A percentile compares a stretch with the other conserved stretches of the same genome.
phyloP scores from a whole-genome alignment of 2,113 vertebrate genomes.

The Pluvianellus socialis region DNA sequence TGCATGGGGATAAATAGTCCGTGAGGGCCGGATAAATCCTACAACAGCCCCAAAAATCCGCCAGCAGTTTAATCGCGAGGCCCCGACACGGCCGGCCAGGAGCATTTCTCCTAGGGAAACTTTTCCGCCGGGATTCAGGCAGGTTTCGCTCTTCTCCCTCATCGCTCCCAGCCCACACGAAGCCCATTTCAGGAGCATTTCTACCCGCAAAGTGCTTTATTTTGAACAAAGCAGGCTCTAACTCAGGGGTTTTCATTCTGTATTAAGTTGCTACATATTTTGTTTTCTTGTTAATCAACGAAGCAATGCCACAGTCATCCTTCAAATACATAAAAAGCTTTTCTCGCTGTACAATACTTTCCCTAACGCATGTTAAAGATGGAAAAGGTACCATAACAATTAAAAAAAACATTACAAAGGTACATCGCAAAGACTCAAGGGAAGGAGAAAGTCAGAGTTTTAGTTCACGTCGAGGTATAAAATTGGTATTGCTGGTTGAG shows the following conservation, averaged over 20 bases:
- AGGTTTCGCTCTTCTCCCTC: not conserved
- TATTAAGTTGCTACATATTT: not conserved
- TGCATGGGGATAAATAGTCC: accelerated
- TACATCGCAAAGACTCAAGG: not conserved
- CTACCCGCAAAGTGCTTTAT: not conserved
- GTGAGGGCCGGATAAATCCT: not conserved
- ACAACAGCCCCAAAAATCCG: accelerated
- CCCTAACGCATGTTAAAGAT: not conserved
- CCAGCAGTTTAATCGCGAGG: accelerated
- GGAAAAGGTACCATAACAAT: slow-evolving; percentile 30
- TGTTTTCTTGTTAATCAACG: not conserved
- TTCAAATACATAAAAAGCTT: not conserved
- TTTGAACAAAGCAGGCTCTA: not conserved
- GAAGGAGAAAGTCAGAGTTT: not conserved
- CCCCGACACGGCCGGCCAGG: not conserved
- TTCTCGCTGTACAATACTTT: not conserved
- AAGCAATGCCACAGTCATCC: not conserved
- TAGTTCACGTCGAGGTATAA: slow-evolving; percentile 40
- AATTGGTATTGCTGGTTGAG: slow-evolving; percentile 35
- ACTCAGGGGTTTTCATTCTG: not conserved
- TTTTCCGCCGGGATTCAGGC: accelerated
- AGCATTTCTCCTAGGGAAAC: not conserved
- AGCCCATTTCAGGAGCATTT: accelerated
- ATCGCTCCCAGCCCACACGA: accelerated
- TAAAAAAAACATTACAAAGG: not conserved